These are phyloP conservation scores for Tigriopus californicus DNA, from an alignment of 2,888 invertebrate species.

Conservation along the genomic window DNA sequence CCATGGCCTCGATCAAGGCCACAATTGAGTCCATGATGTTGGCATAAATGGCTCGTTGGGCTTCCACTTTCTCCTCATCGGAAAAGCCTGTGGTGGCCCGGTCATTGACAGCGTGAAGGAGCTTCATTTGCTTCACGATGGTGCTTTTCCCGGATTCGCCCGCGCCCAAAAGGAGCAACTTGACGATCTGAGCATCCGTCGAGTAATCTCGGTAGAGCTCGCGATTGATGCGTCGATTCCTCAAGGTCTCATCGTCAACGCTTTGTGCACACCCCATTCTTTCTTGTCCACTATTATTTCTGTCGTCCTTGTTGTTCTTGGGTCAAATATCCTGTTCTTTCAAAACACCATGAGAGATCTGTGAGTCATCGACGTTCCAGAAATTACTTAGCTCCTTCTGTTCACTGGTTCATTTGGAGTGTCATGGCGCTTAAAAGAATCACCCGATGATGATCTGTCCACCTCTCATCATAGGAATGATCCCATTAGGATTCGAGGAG, in stretches of 20 bases:
- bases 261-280: slow-evolving; percentile 1
- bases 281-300: background rate
- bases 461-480: no score
- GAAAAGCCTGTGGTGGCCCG: background rate
- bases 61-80: background rate
- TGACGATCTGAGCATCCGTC: background rate
- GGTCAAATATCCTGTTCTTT: no score
- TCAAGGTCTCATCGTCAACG: background rate
- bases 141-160: slow-evolving; percentile 13
- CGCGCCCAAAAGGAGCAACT: slow-evolving; percentile 6
- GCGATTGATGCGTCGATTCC: background rate
- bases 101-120: slow-evolving; percentile 5
- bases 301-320: no score
- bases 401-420: no score
- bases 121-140: slow-evolving; percentile 13
- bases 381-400: no score
- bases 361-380: no score
- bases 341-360: no score
- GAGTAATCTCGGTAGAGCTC: background rate
- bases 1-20: slow-evolving; percentile 1
- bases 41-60: background rate
- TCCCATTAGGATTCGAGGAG: no score
- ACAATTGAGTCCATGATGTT: slow-evolving; percentile 7
- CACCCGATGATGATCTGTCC: no score
- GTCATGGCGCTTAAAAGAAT: no score